Conservation (phyloP, 2,797 vertebrate species). For the Rhinichthys osculus region DNA sequence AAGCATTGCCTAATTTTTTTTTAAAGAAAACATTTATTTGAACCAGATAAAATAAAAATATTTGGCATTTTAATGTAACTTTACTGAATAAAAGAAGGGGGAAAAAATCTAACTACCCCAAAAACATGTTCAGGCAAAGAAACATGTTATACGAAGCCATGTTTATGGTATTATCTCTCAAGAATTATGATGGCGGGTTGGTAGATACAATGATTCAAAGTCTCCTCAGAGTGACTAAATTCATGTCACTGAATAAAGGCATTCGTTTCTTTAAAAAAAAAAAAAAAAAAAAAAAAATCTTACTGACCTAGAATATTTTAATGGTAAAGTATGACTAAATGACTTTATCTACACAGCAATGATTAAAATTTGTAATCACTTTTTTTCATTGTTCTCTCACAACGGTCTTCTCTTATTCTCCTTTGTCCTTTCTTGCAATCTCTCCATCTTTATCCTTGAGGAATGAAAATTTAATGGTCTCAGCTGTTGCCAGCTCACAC, state of each 20-base stretch:
- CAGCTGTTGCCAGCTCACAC: constrained; percentile 52
- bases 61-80: too few relatives aligned
- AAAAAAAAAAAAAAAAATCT: background rate
- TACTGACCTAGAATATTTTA: background rate
- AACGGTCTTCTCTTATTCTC: background rate
- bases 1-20: too few relatives aligned
- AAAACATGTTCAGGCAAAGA: too few relatives aligned
- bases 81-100: too few relatives aligned
- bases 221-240: background rate
- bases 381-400: background rate
- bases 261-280: background rate
- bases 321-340: background rate
- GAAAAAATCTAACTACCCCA: too few relatives aligned
- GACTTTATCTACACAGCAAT: background rate
- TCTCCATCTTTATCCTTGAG: constrained; percentile 44
- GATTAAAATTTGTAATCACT: background rate
- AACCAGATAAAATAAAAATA: too few relatives aligned
- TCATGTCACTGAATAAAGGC: background rate
- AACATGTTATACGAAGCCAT: too few relatives aligned
- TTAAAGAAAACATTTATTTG: too few relatives aligned
- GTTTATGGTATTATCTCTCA: background rate
- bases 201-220: background rate
- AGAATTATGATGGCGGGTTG: background rate
- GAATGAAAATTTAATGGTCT: constrained; percentile 55
- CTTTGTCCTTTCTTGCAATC: constrained; percentile 15